Evolutionary conservation across 2,888 invertebrate genomes (phyloP), one percentile per base, ranked within the genome.

Genomic region (Eudasyphora cyanicolor): DNA sequence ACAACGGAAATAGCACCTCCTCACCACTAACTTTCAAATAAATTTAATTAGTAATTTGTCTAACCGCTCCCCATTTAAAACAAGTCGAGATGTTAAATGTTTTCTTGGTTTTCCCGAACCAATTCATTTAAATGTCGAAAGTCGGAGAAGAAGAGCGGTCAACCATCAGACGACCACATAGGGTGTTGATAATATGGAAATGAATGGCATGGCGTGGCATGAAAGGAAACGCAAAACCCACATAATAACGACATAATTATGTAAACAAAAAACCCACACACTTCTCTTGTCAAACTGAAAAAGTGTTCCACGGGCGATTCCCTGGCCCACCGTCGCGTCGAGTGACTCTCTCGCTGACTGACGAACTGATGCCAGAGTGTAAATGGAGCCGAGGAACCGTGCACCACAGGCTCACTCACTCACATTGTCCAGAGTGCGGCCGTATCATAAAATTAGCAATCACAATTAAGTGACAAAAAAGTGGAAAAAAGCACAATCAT

Each of bases 241-340:
- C 84, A 84, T 84, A 81, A 78, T 84, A 78, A 81, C 81, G 81
- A 54, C 84, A 84, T 84, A 84, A 84, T 84, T 84, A 84, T 84
- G 71, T 84, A 81, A 81, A 84, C 81, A 84, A 78, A 78, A 79
- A 81, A 64, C 84, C 84, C 84, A 84, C 83, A 84, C 81, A 81
- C 71, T 78, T 78, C 78, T 71, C 45, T 21, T 38, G 19, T 17
- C 67, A 67, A 21, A 24, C 24, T 21, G 0, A 35, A n/a, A 67
- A 60, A 45, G 54, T 42, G 42, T 71, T 54, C 57, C 42, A 60
- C 38, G 60, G 51, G 35, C 75, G 67, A 67, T 38, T 38, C 27
- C 29, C 60, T 24, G 38, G 49, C 38, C 69, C 45, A 5, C 51
- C 21, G 19, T 2, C 51, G 17, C 19, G 12, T 7, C 49, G 19